phyloP scores from a whole-genome alignment of 2,113 vertebrate species.

The Aspiorhynchus laticeps region DNA sequence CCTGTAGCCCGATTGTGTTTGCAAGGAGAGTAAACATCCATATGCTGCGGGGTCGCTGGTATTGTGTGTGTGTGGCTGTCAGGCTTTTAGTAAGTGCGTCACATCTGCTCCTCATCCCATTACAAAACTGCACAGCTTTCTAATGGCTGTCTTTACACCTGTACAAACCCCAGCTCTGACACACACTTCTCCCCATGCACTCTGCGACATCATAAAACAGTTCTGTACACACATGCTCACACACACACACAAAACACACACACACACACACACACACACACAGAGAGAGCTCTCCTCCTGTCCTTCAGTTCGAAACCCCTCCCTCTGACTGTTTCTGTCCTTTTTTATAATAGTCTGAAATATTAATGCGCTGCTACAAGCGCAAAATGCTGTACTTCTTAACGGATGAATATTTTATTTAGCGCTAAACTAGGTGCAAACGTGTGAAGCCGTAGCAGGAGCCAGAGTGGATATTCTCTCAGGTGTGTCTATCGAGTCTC shows the following conservation, averaged over 20 bases:
- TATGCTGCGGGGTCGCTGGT: conserved; percentile 43
- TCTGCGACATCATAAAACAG: conserved; percentile 52
- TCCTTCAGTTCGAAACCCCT: conserved; percentile 27
- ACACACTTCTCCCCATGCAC: conserved; percentile 53
- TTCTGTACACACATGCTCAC: not conserved
- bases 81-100: conserved; percentile 52
- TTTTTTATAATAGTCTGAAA: conserved; percentile 68
- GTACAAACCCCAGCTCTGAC: conserved; percentile 50
- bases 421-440: conserved; percentile 69
- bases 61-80: conserved; percentile 42
- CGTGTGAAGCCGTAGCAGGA: conserved; percentile 13
- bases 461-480: conserved; percentile 5
- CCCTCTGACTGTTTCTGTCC: conserved; percentile 20
- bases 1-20: conserved; percentile 40
- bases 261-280: conserved; percentile 15
- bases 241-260: no score
- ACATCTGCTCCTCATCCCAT: conserved; percentile 61
- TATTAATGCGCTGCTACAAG: conserved; percentile 76
- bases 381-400: conserved; percentile 76
- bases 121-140: conserved; percentile 61
- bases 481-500: not conserved
- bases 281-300: conserved; percentile 19
- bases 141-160: conserved; percentile 64
- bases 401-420: conserved; percentile 79
- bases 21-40: conserved; percentile 44